Evolutionary conservation across 2,113 vertebrate genomes (phyloP).

Genomic region (Mugil cephalus): DNA sequence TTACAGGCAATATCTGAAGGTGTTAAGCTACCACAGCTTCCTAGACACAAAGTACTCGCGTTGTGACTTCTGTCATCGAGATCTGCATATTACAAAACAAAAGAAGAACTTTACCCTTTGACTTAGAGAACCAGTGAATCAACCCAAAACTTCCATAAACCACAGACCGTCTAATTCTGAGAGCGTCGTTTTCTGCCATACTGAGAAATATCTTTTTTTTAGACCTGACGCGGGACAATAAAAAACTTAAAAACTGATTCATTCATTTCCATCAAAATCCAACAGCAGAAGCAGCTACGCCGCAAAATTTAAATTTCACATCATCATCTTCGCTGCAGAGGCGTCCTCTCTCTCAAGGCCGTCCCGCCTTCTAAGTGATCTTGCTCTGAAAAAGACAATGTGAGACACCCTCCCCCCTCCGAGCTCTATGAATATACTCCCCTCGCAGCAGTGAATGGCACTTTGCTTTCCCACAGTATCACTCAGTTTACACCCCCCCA

Average conservation of each 20-base stretch:
- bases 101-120: not conserved
- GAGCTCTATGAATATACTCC: constrained; percentile 76
- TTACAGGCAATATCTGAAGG: not conserved
- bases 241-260: not conserved
- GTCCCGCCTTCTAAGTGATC: constrained; percentile 40
- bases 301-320: constrained; percentile 15
- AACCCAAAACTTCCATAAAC: constrained; percentile 15
- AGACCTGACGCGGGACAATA: not conserved
- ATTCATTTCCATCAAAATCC: constrained; percentile 2
- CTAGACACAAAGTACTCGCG: not conserved
- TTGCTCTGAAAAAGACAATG: constrained; percentile 66
- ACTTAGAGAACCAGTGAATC: constrained; percentile 7
- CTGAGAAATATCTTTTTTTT: too few relatives aligned
- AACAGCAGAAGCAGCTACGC: not conserved
- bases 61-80: not conserved
- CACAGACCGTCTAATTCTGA: not conserved
- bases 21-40: not conserved
- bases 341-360: constrained; percentile 3
- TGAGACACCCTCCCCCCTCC: constrained; percentile 60
- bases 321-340: constrained; percentile 7
- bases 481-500: constrained; percentile 77
- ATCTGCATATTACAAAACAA: not conserved
- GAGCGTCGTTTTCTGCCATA: not conserved
- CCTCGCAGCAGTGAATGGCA: constrained; percentile 74
- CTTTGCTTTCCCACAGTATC: constrained; percentile 74